Conservation (phyloP, 1,140 invertebrate genomes). For the Eueides isabella region DNA sequence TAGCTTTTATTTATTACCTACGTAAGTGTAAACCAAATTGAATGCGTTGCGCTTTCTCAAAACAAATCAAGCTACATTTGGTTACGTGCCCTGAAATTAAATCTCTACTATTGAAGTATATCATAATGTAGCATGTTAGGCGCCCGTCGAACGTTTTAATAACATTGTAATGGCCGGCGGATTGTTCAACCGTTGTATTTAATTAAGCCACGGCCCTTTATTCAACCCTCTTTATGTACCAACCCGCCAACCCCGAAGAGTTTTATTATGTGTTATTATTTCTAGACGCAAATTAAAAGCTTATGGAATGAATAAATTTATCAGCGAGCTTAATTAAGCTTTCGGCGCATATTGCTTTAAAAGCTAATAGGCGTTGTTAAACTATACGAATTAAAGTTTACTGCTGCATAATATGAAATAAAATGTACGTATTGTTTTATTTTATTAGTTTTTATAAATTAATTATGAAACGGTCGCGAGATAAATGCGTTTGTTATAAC, state of each 20-base stretch:
- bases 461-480: slow-evolving; percentile 6
- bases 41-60: slow-evolving; percentile 8
- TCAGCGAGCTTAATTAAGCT: slow-evolving; percentile 37
- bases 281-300: slow-evolving; percentile 53
- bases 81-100: slow-evolving; percentile 45
- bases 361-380: slow-evolving; percentile 30
- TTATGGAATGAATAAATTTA: slow-evolving; percentile 50
- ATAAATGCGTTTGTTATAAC: background rate
- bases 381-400: slow-evolving; percentile 27
- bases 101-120: slow-evolving; percentile 40
- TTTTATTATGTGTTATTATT: slow-evolving; percentile 66
- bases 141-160: slow-evolving; percentile 74
- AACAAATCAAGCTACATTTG: slow-evolving; percentile 42
- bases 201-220: slow-evolving; percentile 69
- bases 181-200: slow-evolving; percentile 68
- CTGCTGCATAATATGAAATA: slow-evolving; percentile 17
- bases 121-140: slow-evolving; percentile 67
- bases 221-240: slow-evolving; percentile 51
- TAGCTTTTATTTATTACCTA: too few species aligned
- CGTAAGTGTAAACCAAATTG: slow-evolving; percentile 27
- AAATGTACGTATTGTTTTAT: slow-evolving; percentile 11
- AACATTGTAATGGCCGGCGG: slow-evolving; percentile 71
- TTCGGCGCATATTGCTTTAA: slow-evolving; percentile 36
- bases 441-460: slow-evolving; percentile 14
- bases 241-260: slow-evolving; percentile 42